Base-by-base conservation (phyloP, 2,888 invertebrate species). In the Harpalus rufipes region DNA sequence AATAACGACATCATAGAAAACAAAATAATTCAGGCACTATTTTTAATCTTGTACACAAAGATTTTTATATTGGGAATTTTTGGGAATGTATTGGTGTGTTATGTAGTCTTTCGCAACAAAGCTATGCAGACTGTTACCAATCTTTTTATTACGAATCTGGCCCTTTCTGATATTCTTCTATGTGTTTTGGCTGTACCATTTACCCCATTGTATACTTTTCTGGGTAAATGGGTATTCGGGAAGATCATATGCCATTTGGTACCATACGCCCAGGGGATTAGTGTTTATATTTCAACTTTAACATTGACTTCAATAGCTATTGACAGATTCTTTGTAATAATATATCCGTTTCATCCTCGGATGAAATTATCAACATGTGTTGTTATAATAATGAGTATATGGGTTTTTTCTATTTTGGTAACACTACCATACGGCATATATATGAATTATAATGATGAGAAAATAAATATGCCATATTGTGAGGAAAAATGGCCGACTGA, bases 111-210 rank as follows among this genome's bases (percentile, higher is more conserved):
- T 51, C 93, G 97, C 41, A 99, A 98, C 91, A 95, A 95, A 87
- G 96, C 97, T 39, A 99, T 99, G 99, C 98, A 98, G 90, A 98
- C 98, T 0, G 99, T 99, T 56, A 99, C 99, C 3, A 99, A 99
- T 90, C 94, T 98, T 80, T 99, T 99, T 92, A 99, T 99, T 89
- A 97, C 97, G 61, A 99, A 99, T 90, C 92, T 99, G 88, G 99
- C 99, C 0, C 92, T 99, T 44, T 97, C 98, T 7, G 99, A 99
- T 90, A 97, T 99, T 74, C 92, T 99, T 68, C 93, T 99, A 87
- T 98, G 98, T 90, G 93, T 96, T 12, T 93, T 99, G 85, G 98
- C 98, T 2, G 97, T 99, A 72, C 99, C 99, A 5, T 98, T 99
- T 89, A 99, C 99, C 0, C 99, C 99, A 0, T 92, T 98, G 0